Conservation (phyloP, 1,140 invertebrate species). For the Lepidurus apus region DNA sequence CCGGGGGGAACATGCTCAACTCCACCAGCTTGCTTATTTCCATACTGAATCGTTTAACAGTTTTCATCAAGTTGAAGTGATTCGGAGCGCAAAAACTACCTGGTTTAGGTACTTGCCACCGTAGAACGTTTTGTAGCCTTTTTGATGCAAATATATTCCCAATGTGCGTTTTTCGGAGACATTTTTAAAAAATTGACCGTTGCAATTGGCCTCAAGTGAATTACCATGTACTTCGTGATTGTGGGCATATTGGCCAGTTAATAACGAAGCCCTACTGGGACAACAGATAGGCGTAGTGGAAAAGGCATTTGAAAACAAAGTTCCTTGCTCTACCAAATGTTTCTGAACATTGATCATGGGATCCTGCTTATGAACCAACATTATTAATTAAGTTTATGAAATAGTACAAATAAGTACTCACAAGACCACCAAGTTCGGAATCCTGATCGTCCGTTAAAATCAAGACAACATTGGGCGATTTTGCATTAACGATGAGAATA, state of each 20-base stretch:
- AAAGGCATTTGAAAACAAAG: conserved; percentile 66
- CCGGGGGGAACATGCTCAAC: conserved; percentile 64
- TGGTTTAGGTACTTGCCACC: conserved; percentile 81
- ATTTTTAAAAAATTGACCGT: conserved; percentile 59
- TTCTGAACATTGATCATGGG: conserved; percentile 40
- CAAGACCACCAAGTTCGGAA: conserved; percentile 64
- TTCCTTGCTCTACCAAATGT: conserved; percentile 58
- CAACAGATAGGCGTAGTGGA: conserved; percentile 77
- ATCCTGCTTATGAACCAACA: conserved; percentile 23
- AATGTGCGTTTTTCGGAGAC: conserved; percentile 60
- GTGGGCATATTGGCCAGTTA: conserved; percentile 78
- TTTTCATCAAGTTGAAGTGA: background rate
- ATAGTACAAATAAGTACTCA: conserved; percentile 45
- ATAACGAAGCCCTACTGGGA: conserved; percentile 76
- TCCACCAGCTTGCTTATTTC: conserved; percentile 52
- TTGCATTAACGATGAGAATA: background rate
- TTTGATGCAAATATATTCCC: conserved; percentile 56
- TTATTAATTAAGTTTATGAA: conserved; percentile 19
- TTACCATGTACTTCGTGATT: conserved; percentile 76
- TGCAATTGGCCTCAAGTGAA: conserved; percentile 68
- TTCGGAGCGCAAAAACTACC: conserved; percentile 46
- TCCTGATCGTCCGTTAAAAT: conserved; percentile 85
- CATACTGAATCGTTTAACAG: conserved; percentile 54
- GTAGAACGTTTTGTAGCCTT: conserved; percentile 71
- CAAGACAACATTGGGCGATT: conserved; percentile 66